Conservation (phyloP, 1,140 invertebrate genomes). For the Sitodiplosis mosellana region DNA sequence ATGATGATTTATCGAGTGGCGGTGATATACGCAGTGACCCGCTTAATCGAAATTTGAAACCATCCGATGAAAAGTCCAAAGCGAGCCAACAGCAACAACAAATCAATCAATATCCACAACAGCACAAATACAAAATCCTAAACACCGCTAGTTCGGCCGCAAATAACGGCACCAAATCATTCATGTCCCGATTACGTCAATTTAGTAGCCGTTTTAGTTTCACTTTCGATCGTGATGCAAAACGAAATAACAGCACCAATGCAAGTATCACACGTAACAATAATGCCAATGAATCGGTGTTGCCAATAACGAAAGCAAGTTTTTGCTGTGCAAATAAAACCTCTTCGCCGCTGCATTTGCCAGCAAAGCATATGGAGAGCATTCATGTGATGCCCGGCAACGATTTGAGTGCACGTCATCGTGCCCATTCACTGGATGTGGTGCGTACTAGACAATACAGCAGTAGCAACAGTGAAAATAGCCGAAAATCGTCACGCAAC, state of each 20-base stretch:
- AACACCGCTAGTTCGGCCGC: constrained; percentile 2
- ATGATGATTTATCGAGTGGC: background rate
- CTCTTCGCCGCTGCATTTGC: constrained; percentile 6
- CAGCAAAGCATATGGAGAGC: background rate
- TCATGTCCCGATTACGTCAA: constrained; percentile 20
- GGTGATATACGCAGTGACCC: background rate
- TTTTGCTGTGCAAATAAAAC: constrained; percentile 20
- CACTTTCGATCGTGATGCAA: constrained; percentile 21
- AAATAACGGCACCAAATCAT: constrained; percentile 8
- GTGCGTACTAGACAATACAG: constrained; percentile 10
- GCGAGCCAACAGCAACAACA: constrained; percentile 13
- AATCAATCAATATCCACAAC: constrained; percentile 4
- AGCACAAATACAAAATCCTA: background rate
- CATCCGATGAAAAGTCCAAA: background rate
- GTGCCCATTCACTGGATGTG: constrained; percentile 23
- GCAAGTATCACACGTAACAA: constrained; percentile 10
- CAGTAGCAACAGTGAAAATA: constrained; percentile 11
- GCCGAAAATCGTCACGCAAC: constrained; percentile 18
- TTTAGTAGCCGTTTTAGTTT: constrained; percentile 23
- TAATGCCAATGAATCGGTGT: background rate
- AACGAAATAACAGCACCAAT: constrained; percentile 20
- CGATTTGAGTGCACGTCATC: constrained; percentile 8
- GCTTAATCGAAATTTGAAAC: no score
- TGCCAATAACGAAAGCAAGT: background rate
- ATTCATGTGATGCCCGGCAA: constrained; percentile 5